A percentile compares a stretch with the other conserved stretches of the same genome.
phyloP scores from a whole-genome alignment of 2,888 invertebrate genomes.

The Drosophila pseudotakahashii region DNA sequence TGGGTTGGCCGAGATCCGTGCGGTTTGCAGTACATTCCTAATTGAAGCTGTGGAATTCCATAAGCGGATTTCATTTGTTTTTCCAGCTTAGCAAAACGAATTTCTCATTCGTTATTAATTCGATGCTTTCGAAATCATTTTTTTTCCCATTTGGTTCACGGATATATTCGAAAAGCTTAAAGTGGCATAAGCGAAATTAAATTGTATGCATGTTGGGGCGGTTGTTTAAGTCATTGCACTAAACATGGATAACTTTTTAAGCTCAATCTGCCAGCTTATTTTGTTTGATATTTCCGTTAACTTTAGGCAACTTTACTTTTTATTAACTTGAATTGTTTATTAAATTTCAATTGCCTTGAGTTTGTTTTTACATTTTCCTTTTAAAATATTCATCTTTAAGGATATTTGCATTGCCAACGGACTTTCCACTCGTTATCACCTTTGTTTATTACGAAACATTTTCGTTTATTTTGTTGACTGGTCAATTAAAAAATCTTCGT shows the following conservation, averaged over 20 bases:
- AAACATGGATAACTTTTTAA: background rate
- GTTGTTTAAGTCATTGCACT: background rate
- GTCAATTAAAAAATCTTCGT: background rate
- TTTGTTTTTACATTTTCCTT: background rate
- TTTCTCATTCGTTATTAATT: slow-evolving; percentile 12
- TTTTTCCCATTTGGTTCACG: background rate
- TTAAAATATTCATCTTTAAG: background rate
- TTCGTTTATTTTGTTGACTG: background rate
- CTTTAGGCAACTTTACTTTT: background rate
- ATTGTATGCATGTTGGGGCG: background rate
- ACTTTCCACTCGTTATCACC: background rate
- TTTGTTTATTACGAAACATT: background rate
- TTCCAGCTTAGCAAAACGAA: slow-evolving; percentile 38
- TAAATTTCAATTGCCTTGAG: background rate
- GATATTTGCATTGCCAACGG: background rate
- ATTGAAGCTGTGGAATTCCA: slow-evolving; percentile 60
- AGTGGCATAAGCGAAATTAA: background rate
- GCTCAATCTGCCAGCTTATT: too few species aligned
- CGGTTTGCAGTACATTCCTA: slow-evolving; percentile 52
- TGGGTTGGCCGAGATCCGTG: background rate
- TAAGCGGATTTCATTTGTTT: slow-evolving; percentile 63
- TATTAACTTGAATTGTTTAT: background rate
- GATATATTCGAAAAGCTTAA: too few species aligned
- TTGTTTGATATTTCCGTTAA: background rate
- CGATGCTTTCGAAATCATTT: slow-evolving; percentile 5